phyloP scores from a whole-genome alignment of 2,113 vertebrate genomes.

The Butorides virescens region DNA sequence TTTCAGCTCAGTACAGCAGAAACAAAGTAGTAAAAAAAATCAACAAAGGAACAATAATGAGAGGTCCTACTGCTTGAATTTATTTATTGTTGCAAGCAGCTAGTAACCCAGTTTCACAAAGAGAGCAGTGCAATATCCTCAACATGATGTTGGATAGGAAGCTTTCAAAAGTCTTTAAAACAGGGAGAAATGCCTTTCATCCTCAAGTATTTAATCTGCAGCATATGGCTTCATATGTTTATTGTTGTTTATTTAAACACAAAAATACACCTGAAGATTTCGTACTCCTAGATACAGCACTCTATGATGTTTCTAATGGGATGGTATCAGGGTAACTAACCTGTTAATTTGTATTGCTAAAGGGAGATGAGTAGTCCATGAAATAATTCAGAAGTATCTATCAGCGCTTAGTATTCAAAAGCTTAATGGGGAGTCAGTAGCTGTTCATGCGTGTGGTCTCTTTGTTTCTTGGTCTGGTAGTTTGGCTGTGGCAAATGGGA shows the following conservation, averaged over 20 bases:
- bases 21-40: slow-evolving; percentile 10
- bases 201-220: neutral
- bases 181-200: neutral
- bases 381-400: neutral
- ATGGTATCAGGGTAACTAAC: neutral
- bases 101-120: neutral
- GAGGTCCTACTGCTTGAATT: neutral
- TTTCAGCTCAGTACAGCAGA: neutral
- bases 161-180: slow-evolving; percentile 4
- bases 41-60: neutral
- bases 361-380: neutral
- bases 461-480: neutral
- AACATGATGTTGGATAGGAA: neutral
- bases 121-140: neutral
- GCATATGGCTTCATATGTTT: neutral
- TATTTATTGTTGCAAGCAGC: neutral
- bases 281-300: neutral
- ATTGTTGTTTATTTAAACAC: neutral
- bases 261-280: neutral
- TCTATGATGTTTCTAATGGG: neutral
- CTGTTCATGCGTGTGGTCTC: neutral
- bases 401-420: neutral
- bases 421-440: neutral
- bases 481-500: neutral
- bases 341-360: neutral